Percentiles rank a stretch among this genome's conserved stretches.
phyloP scores from a whole-genome alignment of 2,113 vertebrate genomes.

The Willisornis vidua region DNA sequence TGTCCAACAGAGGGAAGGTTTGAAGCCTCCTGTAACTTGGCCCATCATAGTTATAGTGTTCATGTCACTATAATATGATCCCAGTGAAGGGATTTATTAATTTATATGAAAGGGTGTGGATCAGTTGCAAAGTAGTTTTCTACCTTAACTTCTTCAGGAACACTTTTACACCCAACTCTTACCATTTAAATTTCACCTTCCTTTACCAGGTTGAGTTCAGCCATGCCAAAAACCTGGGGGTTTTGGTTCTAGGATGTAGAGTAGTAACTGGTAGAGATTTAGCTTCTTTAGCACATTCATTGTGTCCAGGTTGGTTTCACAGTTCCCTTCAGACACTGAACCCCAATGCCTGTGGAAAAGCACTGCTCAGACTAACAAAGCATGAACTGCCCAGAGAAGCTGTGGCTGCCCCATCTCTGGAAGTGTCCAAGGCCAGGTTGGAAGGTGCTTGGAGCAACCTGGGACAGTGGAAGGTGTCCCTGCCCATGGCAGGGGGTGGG shows the following conservation, averaged over 20 bases:
- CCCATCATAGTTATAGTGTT: neutral
- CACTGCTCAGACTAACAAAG: neutral
- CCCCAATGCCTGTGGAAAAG: neutral
- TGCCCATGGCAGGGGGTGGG: neutral
- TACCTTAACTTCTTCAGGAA: neutral
- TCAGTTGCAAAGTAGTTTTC: neutral
- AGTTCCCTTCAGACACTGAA: neutral
- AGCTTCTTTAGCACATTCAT: neutral
- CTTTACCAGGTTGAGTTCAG: neutral
- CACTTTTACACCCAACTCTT: neutral
- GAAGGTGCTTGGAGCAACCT: neutral
- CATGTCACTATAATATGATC: neutral
- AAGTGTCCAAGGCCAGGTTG: too few relatives aligned
- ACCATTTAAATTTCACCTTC: neutral
- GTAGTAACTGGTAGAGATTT: fast-evolving
- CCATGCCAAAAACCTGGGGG: neutral
- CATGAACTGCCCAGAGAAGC: neutral
- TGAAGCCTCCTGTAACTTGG: neutral
- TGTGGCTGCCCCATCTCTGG: neutral
- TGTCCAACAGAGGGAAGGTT: neutral
- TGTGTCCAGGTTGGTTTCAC: neutral
- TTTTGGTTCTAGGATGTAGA: neutral
- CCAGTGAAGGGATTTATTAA: neutral
- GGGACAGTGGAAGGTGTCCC: neutral
- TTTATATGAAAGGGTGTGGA: neutral